Base-by-base conservation (phyloP, 2,113 vertebrate species). In the Gavia stellata region DNA sequence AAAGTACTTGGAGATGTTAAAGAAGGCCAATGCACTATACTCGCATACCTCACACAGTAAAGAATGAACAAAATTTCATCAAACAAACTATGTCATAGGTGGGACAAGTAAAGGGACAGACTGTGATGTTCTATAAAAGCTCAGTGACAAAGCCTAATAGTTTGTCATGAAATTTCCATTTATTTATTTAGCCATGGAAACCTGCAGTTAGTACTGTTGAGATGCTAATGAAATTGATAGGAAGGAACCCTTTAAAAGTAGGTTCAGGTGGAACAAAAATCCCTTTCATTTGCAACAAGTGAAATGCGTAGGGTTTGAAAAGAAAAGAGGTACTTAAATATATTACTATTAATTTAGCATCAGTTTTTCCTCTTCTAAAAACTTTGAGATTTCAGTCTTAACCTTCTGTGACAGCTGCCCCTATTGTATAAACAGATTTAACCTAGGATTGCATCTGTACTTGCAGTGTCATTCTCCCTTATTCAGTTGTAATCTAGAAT, bases 251-350 rank as follows among this genome's bases (percentile, higher is more conserved):
- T 93, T 89, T 47, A 91, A 92, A 96, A 71, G 33, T 67, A 47
- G 71, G 63, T 87, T 95, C 44, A 87, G 26, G 42, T 86, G 38
- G 36, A 95, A 93, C n/a, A 88, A 70, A 85, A 96, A n/a, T 44
- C n/a, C 42, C 49, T 81, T 87, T 78, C 28, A 25, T 45, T 94
- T 92, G 44, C 56, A 42, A 18, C 6, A 77, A 74, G 33, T 83
- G 58, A 65, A 75, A 55, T 59, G 9, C 31, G 17, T 20, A 49
- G 45, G 25, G 9, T 23, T 89, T 91, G 40, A 74, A 88, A 92
- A 70, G 26, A 66, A 72, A 33, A 70, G 9, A 34, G 16, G 15
- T 31, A n/a, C 3, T 2, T 55, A 67, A 70, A 58, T 62, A 28
- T 14, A 5, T 72, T 75, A 38, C 13, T 74, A 33, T 47, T 63